A percentile compares a stretch with the other conserved stretches of the same genome.
These are phyloP conservation scores for Mobula birostris DNA, from an alignment of 2,113 vertebrate species.

Conservation along the genomic window DNA sequence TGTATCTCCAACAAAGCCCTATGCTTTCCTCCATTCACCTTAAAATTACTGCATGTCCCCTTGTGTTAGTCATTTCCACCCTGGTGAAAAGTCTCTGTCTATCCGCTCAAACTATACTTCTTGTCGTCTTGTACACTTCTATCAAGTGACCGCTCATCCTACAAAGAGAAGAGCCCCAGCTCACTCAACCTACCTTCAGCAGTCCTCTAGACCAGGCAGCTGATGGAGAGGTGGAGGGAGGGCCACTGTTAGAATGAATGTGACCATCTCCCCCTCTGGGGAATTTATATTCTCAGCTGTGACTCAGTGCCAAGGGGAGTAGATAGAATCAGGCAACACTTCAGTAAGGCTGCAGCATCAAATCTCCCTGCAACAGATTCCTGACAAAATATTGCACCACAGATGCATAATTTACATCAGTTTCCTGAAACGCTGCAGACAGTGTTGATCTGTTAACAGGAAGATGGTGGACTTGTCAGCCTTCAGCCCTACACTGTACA, in stretches of 20 bases:
- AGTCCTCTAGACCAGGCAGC: no score
- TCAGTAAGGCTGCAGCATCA: neutral
- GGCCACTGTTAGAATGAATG: neutral
- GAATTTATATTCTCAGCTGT: neutral
- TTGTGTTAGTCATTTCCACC: no score
- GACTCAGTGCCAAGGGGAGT: neutral
- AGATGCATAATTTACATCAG: conserved; percentile 25
- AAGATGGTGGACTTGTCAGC: neutral
- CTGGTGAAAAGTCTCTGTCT: no score
- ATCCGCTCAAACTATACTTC: no score
- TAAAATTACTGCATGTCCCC: no score
- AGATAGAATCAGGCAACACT: neutral
- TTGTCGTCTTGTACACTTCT: no score
- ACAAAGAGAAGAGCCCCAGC: no score
- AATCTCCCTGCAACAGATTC: neutral
- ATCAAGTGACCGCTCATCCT: no score
- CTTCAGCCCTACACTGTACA: conserved; percentile 6
- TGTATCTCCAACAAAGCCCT: no score
- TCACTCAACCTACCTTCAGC: no score
- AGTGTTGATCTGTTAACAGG: neutral
- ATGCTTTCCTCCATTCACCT: no score
- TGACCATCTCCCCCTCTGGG: neutral
- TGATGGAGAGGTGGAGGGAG: neutral
- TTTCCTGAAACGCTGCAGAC: neutral
- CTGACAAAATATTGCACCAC: conserved; percentile 13